These are phyloP conservation scores for Boulengeromyrus knoepffleri DNA, from an alignment of 2,113 vertebrate species.

Conservation along the genomic window DNA sequence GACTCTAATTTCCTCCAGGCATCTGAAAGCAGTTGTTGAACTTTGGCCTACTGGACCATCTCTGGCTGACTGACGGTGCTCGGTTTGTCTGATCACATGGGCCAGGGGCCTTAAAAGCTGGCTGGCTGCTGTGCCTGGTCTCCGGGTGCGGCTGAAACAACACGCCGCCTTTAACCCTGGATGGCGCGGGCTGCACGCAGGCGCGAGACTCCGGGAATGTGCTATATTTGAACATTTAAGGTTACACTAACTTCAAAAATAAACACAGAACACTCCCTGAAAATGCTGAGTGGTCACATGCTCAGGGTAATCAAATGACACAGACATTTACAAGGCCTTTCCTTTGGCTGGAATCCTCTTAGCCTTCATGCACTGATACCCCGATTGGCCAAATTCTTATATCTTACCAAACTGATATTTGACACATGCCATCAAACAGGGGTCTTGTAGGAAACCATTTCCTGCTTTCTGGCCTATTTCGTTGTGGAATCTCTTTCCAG, in stretches of 20 bases:
- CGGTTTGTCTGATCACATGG: constrained; percentile 66
- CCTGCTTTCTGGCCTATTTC: background rate
- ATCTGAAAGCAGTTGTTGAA: constrained; percentile 62
- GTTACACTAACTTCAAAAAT: background rate
- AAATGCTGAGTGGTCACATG: background rate
- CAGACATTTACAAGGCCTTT: background rate
- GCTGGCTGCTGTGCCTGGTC: constrained; percentile 42
- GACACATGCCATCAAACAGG: background rate
- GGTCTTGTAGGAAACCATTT: background rate
- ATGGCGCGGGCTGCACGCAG: background rate
- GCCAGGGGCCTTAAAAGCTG: constrained; percentile 40
- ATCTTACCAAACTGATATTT: background rate
- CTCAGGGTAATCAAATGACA: background rate
- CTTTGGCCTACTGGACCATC: constrained; percentile 64
- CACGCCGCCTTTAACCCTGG: constrained; percentile 15
- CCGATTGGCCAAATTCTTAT: background rate
- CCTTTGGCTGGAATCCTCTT: background rate
- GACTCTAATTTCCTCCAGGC: constrained; percentile 56
- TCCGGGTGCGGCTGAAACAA: constrained; percentile 31
- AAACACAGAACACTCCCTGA: background rate
- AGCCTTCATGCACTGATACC: background rate
- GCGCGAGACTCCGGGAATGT: background rate
- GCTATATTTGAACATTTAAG: background rate
- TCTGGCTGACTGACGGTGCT: constrained; percentile 36
- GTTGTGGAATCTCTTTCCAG: background rate